phyloP scores from a whole-genome alignment of 2,113 vertebrate genomes.

The Tinamus guttatus region DNA sequence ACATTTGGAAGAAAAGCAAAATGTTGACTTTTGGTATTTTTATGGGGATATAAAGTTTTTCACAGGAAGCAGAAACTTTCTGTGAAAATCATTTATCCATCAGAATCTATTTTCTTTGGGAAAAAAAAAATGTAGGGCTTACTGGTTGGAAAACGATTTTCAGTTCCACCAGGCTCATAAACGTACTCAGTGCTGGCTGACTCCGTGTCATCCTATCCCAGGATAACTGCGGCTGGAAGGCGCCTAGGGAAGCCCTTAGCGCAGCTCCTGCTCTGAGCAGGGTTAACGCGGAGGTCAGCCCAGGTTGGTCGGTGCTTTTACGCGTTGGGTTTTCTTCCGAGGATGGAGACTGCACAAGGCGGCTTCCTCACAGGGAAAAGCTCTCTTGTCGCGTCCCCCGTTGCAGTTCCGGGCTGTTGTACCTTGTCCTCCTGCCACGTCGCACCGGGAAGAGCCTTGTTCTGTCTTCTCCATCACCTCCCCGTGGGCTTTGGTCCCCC shows the following conservation, averaged over 20 bases:
- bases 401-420: background rate
- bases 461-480: background rate
- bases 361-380: background rate
- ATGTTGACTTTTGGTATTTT: background rate
- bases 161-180: background rate
- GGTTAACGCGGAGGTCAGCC: background rate
- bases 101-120: background rate
- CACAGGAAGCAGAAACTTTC: conserved; percentile 13
- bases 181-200: background rate
- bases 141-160: background rate
- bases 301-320: background rate
- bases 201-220: no score
- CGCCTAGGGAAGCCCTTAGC: background rate
- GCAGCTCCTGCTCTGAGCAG: background rate
- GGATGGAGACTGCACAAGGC: background rate
- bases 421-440: background rate
- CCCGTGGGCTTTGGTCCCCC: background rate
- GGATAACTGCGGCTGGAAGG: background rate
- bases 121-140: background rate
- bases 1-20: background rate
- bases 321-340: background rate
- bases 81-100: background rate
- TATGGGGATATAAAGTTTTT: conserved; percentile 29
- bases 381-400: background rate
- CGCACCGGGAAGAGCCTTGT: background rate